These are phyloP conservation scores for Pissodes strobi DNA, from an alignment of 1,140 invertebrate genomes.

Conservation along the genomic window DNA sequence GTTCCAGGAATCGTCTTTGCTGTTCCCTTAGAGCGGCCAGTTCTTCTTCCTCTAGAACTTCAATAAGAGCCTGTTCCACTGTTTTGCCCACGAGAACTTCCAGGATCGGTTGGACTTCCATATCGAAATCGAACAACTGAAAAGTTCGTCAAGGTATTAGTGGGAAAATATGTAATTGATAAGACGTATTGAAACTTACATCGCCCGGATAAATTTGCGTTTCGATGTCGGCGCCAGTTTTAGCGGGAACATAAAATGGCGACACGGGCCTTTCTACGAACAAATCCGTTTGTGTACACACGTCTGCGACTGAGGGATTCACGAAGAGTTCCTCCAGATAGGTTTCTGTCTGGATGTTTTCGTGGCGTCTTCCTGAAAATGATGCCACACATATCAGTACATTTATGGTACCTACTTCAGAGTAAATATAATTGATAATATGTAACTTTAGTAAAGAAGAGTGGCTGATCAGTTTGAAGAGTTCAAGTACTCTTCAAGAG, in stretches of 20 bases:
- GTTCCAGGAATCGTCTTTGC: constrained; percentile 76
- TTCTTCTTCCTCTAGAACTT: constrained; percentile 81
- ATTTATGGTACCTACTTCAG: too few relatives aligned
- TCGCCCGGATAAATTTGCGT: constrained; percentile 90
- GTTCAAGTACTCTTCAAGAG: too few relatives aligned
- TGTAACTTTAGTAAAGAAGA: too few relatives aligned
- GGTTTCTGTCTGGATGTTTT: constrained; percentile 83
- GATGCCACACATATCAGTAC: too few relatives aligned
- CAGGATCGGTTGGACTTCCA: constrained; percentile 84
- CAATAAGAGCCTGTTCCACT: constrained; percentile 82
- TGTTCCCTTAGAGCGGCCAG: constrained; percentile 72
- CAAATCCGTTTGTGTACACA: constrained; percentile 83
- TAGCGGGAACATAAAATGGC: constrained; percentile 73
- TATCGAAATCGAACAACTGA: constrained; percentile 85
- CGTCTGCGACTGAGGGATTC: constrained; percentile 72
- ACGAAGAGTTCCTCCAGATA: constrained; percentile 82
- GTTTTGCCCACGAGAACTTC: constrained; percentile 87
- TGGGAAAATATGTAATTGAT: neutral
- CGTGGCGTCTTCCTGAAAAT: constrained; percentile 66
- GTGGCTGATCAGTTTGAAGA: too few relatives aligned
- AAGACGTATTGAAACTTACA: constrained; percentile 60
- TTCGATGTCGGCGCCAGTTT: constrained; percentile 74
- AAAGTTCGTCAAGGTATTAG: constrained; percentile 5
- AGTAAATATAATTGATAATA: too few relatives aligned
- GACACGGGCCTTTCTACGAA: constrained; percentile 81